phyloP scores from a whole-genome alignment of 1,140 invertebrate genomes.

The Hypothenemus hampei region DNA sequence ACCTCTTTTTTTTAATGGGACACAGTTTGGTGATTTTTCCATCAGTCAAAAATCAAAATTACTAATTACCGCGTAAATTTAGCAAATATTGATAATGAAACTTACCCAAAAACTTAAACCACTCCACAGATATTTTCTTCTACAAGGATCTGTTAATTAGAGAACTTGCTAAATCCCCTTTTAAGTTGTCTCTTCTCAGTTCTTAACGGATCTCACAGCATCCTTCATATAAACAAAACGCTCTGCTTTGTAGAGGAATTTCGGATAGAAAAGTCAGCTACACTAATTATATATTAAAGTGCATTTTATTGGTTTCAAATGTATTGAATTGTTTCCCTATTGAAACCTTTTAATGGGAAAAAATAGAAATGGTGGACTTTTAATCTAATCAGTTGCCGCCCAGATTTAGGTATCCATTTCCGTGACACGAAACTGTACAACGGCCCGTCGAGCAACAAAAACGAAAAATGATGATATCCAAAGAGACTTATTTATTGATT shows the following conservation, averaged over 20 bases:
- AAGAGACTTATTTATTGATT: conserved; percentile 28
- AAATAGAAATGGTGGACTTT: conserved; percentile 5
- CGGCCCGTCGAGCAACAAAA: conserved; percentile 9
- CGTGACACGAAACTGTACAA: conserved; percentile 20
- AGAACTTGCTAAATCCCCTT: conserved; percentile 14
- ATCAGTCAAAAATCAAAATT: neutral
- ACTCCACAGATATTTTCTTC: conserved; percentile 12
- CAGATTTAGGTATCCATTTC: conserved; percentile 25
- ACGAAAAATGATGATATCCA: conserved; percentile 26
- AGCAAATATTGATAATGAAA: neutral
- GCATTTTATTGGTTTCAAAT: too few species aligned
- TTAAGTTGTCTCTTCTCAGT: conserved; percentile 9
- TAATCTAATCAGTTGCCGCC: conserved; percentile 20
- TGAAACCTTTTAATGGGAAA: too few species aligned
- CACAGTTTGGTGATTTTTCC: neutral
- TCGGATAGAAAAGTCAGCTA: too few species aligned
- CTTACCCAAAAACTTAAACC: neutral
- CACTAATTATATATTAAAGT: too few species aligned
- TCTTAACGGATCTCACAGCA: conserved; percentile 5
- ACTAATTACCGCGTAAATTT: neutral
- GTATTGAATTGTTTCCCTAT: too few species aligned
- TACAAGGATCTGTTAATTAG: conserved; percentile 7
- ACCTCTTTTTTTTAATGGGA: neutral
- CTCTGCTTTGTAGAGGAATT: too few species aligned
- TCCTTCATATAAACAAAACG: too few species aligned